phyloP scores from a whole-genome alignment of 2,113 vertebrate species.

The Origma solitaria region DNA sequence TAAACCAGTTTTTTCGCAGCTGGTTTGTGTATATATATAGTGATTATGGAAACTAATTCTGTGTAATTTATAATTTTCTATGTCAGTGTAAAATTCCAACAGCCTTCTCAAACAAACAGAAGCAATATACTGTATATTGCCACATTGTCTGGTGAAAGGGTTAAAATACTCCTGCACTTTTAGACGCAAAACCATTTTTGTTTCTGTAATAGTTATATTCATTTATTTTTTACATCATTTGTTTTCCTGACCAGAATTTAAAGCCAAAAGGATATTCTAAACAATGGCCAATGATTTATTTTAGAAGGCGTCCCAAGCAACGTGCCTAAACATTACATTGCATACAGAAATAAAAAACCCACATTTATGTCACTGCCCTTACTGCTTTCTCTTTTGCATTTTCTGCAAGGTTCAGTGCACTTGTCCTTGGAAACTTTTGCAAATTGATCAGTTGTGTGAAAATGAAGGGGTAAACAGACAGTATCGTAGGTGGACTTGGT shows the following conservation, averaged over 20 bases:
- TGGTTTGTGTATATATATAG: slow-evolving; percentile 81
- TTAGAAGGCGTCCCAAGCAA: slow-evolving; percentile 76
- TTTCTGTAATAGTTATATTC: slow-evolving; percentile 74
- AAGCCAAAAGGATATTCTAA: slow-evolving; percentile 78
- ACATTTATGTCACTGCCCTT: slow-evolving; percentile 52
- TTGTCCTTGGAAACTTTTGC: neutral
- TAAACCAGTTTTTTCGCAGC: slow-evolving; percentile 72
- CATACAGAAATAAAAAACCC: slow-evolving; percentile 73
- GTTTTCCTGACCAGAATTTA: slow-evolving; percentile 80
- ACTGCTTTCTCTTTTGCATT: slow-evolving; percentile 25
- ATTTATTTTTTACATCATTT: slow-evolving; percentile 77
- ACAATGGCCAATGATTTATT: slow-evolving; percentile 74
- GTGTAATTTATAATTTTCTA: slow-evolving; percentile 87
- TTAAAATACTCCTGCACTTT: slow-evolving; percentile 74
- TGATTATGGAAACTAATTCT: slow-evolving; percentile 83
- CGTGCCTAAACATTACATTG: slow-evolving; percentile 79
- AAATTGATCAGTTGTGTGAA: neutral
- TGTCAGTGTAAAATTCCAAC: slow-evolving; percentile 73
- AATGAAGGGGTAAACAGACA: neutral
- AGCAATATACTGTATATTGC: slow-evolving; percentile 77
- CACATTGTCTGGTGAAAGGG: slow-evolving; percentile 73
- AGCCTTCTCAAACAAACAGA: slow-evolving; percentile 76
- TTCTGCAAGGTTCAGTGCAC: neutral
- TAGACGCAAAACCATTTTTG: slow-evolving; percentile 74
- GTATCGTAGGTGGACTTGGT: neutral